These are phyloP conservation scores for Leucoptera coffeella DNA, from an alignment of 2,888 invertebrate species.

Conservation along the genomic window DNA sequence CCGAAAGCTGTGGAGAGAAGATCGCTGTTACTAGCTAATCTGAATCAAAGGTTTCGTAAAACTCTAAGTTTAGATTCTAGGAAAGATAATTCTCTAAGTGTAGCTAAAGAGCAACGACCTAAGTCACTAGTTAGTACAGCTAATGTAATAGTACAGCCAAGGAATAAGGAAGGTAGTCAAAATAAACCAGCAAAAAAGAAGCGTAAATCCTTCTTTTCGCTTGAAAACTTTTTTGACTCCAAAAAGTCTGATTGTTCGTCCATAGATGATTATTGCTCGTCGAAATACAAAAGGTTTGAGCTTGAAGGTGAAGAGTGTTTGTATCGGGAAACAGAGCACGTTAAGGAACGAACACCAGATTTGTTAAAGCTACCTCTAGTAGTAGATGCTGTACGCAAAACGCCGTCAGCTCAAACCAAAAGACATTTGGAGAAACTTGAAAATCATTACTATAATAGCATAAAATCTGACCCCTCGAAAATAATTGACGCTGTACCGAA, in stretches of 20 bases:
- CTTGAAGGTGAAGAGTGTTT: conserved; percentile 46
- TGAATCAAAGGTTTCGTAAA: conserved; percentile 43
- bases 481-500: conserved; percentile 40
- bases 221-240: conserved; percentile 46
- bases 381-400: conserved; percentile 39
- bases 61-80: conserved; percentile 44
- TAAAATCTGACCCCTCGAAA: conserved; percentile 16
- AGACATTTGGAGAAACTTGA: conserved; percentile 43
- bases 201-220: conserved; percentile 42
- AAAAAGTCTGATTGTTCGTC: conserved; percentile 46
- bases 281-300: conserved; percentile 46
- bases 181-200: conserved; percentile 45
- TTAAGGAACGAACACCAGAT: conserved; percentile 34
- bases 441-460: conserved; percentile 38
- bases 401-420: conserved; percentile 29
- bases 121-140: conserved; percentile 40
- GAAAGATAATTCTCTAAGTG: conserved; percentile 28
- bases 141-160: conserved; percentile 29
- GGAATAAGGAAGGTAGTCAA: conserved; percentile 21
- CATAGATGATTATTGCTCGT: conserved; percentile 43
- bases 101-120: conserved; percentile 30
- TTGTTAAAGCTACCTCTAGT: conserved; percentile 37
- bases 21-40: conserved; percentile 32
- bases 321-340: conserved; percentile 18
- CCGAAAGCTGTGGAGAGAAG: conserved; percentile 40